Conservation (phyloP, 2,888 invertebrate genomes). For the Drosophila mercatorum region DNA sequence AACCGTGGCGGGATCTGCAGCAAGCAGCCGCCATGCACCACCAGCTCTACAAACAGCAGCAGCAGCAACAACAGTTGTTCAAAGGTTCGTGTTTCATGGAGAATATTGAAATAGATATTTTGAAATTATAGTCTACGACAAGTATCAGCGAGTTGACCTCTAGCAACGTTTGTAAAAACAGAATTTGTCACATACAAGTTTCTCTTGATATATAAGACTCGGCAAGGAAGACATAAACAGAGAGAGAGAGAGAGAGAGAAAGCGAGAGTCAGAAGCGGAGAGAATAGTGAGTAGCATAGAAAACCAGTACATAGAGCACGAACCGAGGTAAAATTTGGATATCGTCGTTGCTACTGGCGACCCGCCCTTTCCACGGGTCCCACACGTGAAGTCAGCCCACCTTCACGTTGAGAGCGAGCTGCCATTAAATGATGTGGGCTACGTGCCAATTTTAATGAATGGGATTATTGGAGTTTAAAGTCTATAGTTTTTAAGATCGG, state of each 20-base stretch:
- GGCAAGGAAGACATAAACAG: not conserved
- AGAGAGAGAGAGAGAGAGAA: not conserved
- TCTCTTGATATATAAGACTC: slow-evolving; percentile 1
- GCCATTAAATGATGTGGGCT: slow-evolving; percentile 18
- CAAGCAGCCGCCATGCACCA: slow-evolving; percentile 82
- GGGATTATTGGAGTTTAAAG: slow-evolving; percentile 7
- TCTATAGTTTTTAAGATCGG: not conserved
- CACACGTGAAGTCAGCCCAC: slow-evolving; percentile 46
- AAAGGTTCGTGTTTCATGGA: slow-evolving; percentile 49
- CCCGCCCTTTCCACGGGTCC: slow-evolving; percentile 35
- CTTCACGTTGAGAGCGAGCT: slow-evolving; percentile 12
- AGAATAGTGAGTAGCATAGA: not conserved
- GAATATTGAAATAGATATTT: slow-evolving; percentile 26
- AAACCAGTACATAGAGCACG: slow-evolving; percentile 23
- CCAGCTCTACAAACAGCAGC: slow-evolving; percentile 81
- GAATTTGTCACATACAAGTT: slow-evolving; percentile 47
- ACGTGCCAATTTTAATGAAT: slow-evolving; percentile 55
- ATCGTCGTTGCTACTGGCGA: slow-evolving; percentile 10
- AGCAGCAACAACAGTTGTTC: slow-evolving; percentile 39
- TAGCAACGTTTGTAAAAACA: slow-evolving; percentile 22
- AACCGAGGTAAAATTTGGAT: slow-evolving; percentile 8
- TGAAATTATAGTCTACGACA: slow-evolving; percentile 2
- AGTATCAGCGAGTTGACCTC: slow-evolving; percentile 36
- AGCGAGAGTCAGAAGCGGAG: not conserved
- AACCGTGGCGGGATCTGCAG: slow-evolving; percentile 84